Base-by-base conservation (phyloP, 1,140 invertebrate species). In the Idris sp. region DNA sequence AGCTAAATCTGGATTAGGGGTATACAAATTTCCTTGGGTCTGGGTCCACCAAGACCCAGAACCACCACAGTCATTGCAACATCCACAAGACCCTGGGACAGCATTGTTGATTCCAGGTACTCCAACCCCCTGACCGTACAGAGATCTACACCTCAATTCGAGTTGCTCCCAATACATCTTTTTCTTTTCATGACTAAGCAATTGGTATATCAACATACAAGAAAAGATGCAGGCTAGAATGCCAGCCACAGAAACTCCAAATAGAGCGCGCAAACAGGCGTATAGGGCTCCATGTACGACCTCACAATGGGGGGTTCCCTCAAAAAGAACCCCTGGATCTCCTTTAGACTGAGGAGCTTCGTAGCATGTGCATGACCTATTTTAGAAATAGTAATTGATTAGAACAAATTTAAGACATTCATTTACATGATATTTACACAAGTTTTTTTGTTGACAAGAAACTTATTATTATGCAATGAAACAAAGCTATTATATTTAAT, bases 111-210 rank as follows among this genome's bases (percentile, higher is more conserved):
- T 87, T 6, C 87, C 83, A 4, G 89, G 83, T 54, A 90, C 77
- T 44, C 87, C 79, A 48, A 88, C 78, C 6, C 90, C 87, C 35
- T 92, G 88, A 51, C 89, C 83, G 77, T 94, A 95, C 43, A 96
- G 79, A 1, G 93, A 93, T 49, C 95, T 88, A 80, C 95, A 94
- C 56, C 95, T 86, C 15, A 95, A 81, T 80, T 97, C 95, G 82
- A 97, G 81, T 83, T 96, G 94, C 79, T 96, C 95, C 95, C 95
- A 96, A 83, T 97, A 97, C 92, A 96, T 95, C 84, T 96, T 96
- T 86, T 96, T 96, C 58, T 94, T 92, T 86, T 97, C 95, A 83
- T 97, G 95, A 76, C 94, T 94, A 10, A 96, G 86, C 13, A 97
- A 86, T 80, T 97, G 95, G 79, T 96, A 97, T 0, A 96, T 93